Percentiles rank a stretch among this genome's conserved stretches.
phyloP scores from a whole-genome alignment of 1,140 invertebrate genomes.

The Ips typographus region DNA sequence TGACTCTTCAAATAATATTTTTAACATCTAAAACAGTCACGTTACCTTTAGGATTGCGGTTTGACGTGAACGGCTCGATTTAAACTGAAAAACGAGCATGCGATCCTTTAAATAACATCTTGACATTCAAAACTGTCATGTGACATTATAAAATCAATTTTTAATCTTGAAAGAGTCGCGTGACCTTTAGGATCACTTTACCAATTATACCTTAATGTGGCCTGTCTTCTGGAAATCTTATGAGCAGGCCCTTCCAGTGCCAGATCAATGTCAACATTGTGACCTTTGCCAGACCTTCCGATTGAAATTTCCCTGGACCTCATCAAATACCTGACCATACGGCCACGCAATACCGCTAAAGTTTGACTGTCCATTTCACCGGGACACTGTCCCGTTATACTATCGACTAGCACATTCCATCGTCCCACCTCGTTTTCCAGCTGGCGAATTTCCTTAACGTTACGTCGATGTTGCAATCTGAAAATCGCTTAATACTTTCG shows the following conservation, averaged over 20 bases:
- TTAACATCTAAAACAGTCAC: too few relatives aligned
- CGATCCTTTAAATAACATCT: too few relatives aligned
- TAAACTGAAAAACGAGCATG: too few relatives aligned
- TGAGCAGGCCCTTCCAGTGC: constrained; percentile 86
- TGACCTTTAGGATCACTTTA: too few relatives aligned
- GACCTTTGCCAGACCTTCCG: constrained; percentile 85
- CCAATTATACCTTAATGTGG: constrained; percentile 57
- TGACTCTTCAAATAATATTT: too few relatives aligned
- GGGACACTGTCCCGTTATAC: constrained; percentile 68
- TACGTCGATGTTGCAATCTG: constrained; percentile 59
- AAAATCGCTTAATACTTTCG: not conserved
- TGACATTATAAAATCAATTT: too few relatives aligned
- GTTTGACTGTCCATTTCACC: constrained; percentile 90
- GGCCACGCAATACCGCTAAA: constrained; percentile 87
- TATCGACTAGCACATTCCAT: constrained; percentile 94
- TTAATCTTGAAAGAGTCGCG: too few relatives aligned
- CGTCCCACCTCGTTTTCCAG: constrained; percentile 84
- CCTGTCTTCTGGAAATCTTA: constrained; percentile 85
- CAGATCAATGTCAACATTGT: constrained; percentile 91
- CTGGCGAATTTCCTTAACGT: constrained; percentile 81
- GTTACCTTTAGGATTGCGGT: too few relatives aligned
- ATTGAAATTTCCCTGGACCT: constrained; percentile 93
- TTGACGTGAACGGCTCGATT: too few relatives aligned
- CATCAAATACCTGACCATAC: constrained; percentile 93
- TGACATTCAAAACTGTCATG: too few relatives aligned